Conservation (phyloP, 2,113 vertebrate genomes). For the Zapus hudsonius region DNA sequence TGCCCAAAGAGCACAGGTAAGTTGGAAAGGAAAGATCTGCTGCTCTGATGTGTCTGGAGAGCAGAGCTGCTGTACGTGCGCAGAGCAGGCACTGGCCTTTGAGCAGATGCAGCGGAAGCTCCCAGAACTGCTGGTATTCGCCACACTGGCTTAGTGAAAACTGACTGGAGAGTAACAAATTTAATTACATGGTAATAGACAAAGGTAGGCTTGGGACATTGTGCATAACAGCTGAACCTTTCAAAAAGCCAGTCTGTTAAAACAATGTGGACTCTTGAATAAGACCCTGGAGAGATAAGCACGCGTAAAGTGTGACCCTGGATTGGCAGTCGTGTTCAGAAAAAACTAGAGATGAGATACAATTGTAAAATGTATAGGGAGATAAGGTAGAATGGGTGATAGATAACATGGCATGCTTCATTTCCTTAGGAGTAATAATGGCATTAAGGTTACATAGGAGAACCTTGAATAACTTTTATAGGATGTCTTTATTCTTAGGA, state of each 20-base stretch:
- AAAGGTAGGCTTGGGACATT: not conserved
- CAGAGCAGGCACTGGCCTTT: not conserved
- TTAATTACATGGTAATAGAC: not conserved
- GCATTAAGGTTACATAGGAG: not conserved
- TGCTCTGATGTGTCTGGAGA: not conserved
- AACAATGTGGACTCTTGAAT: not conserved
- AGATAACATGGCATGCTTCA: slow-evolving; percentile 10
- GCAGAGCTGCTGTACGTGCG: not conserved
- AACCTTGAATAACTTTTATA: too few species aligned
- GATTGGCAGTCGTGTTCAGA: not conserved
- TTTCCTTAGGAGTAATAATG: slow-evolving; percentile 14
- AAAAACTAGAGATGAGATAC: not conserved
- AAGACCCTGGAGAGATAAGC: not conserved
- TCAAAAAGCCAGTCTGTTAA: not conserved
- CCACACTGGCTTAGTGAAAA: not conserved
- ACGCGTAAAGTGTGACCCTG: not conserved
- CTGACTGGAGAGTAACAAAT: not conserved
- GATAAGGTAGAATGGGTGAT: not conserved
- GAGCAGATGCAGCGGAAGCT: not conserved
- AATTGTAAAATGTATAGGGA: not conserved
- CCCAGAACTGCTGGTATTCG: not conserved
- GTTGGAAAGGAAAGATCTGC: not conserved
- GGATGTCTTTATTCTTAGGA: slow-evolving; percentile 6
- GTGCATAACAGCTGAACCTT: not conserved
- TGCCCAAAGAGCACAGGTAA: not conserved